Conservation (phyloP, 2,888 invertebrate species). For the Tyria jacobaeae region DNA sequence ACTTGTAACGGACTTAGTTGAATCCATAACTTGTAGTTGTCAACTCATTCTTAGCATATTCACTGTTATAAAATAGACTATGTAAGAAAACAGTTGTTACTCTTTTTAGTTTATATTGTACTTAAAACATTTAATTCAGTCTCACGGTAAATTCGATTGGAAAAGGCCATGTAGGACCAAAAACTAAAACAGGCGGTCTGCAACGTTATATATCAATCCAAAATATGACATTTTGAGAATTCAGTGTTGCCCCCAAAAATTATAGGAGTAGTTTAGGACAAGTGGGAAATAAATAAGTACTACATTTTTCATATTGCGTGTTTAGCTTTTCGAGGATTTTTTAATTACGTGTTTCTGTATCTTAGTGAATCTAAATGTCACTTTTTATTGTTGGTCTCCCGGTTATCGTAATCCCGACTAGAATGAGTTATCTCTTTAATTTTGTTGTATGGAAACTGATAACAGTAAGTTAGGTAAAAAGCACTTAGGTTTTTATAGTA, state of each 20-base stretch:
- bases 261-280: too few relatives aligned
- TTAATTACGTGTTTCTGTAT: too few relatives aligned
- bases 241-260: constrained; percentile 1
- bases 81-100: not conserved
- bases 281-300: too few relatives aligned
- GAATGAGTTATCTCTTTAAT: too few relatives aligned
- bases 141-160: constrained; percentile 10
- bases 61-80: not conserved
- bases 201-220: not conserved
- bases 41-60: constrained; percentile 17
- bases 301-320: too few relatives aligned
- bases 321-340: too few relatives aligned
- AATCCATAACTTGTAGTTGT: constrained; percentile 56
- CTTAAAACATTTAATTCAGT: constrained; percentile 1
- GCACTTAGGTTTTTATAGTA: too few relatives aligned
- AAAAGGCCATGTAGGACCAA: constrained; percentile 2
- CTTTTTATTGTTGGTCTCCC: too few relatives aligned
- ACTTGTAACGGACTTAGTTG: constrained; percentile 45
- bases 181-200: not conserved
- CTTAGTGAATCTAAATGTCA: too few relatives aligned
- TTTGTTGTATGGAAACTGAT: too few relatives aligned
- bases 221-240: not conserved
- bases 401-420: too few relatives aligned
- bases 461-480: too few relatives aligned
- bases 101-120: not conserved